Evolutionary conservation across 2,113 vertebrate species (phyloP).

Genomic region (Callithrix jacchus): DNA sequence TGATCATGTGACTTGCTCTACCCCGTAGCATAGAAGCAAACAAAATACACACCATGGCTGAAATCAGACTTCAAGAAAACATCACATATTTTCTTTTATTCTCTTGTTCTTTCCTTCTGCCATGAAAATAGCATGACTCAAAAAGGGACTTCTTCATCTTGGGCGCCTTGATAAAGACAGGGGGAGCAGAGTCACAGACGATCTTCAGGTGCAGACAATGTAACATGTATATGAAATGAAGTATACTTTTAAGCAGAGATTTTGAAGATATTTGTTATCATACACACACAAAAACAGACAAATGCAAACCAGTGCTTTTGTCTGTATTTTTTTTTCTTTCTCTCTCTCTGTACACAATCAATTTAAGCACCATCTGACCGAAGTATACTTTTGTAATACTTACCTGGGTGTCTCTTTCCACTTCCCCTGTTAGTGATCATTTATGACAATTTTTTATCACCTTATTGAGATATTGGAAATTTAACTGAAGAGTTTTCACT

Average conservation of each 20-base stretch:
- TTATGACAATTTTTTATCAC: not conserved
- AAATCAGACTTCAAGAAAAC: not conserved
- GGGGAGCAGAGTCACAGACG: not conserved
- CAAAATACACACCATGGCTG: not conserved
- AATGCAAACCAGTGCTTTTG: not conserved
- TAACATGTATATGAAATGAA: not conserved
- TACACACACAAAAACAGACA: not conserved
- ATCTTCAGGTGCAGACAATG: not conserved
- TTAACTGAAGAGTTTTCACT: not conserved
- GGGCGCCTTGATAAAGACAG: rapidly evolving
- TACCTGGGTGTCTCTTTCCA: not conserved
- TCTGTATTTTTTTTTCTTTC: not conserved
- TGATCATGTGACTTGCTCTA: not conserved
- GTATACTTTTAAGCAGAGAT: not conserved
- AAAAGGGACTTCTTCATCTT: not conserved
- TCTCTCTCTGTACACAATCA: not conserved
- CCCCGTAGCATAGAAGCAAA: not conserved
- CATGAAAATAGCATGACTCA: not conserved
- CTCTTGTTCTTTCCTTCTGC: not conserved
- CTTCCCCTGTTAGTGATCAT: not conserved
- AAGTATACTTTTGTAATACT: not conserved
- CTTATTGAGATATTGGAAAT: not conserved
- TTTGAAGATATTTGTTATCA: not conserved
- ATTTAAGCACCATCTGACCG: not conserved
- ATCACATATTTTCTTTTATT: not conserved